These are phyloP conservation scores for Isotomurus palustris DNA, from an alignment of 2,888 invertebrate species.

Conservation along the genomic window DNA sequence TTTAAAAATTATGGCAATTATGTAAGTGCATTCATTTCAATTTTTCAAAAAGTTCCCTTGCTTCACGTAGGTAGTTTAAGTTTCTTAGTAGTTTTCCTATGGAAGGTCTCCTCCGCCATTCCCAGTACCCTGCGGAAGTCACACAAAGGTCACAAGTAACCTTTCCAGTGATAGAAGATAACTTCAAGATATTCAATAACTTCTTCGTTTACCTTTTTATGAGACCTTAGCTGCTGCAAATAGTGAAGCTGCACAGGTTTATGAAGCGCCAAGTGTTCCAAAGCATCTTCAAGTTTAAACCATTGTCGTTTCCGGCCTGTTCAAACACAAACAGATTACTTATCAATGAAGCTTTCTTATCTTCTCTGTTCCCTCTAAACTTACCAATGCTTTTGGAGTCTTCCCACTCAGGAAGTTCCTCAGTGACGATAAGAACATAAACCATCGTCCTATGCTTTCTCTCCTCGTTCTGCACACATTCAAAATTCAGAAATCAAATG, in stretches of 20 bases:
- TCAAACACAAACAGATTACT: constrained; percentile 3
- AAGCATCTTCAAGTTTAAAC: constrained; percentile 86
- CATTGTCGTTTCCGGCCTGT: constrained; percentile 82
- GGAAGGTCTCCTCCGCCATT: too few species aligned
- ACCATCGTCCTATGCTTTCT: constrained; percentile 92
- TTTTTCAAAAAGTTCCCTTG: too few species aligned
- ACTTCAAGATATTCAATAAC: too few species aligned
- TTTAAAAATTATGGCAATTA: too few species aligned
- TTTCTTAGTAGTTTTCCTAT: too few species aligned
- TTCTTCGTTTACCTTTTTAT: constrained; percentile 38
- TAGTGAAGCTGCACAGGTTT: constrained; percentile 68
- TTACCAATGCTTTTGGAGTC: constrained; percentile 76
- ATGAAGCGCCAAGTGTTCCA: constrained; percentile 78
- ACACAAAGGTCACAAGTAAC: too few species aligned
- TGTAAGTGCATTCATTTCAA: too few species aligned
- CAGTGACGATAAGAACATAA: constrained; percentile 87
- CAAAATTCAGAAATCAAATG: too few species aligned
- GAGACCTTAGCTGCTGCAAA: constrained; percentile 36
- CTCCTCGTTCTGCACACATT: constrained; percentile 72
- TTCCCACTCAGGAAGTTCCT: constrained; percentile 92
- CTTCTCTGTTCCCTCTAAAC: neutral
- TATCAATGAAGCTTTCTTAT: neutral
- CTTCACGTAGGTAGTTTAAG: too few species aligned
- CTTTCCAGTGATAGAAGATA: too few species aligned
- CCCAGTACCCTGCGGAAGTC: too few species aligned